These are phyloP conservation scores for Zaprionus capensis DNA, from an alignment of 1,140 invertebrate genomes.

Conservation along the genomic window DNA sequence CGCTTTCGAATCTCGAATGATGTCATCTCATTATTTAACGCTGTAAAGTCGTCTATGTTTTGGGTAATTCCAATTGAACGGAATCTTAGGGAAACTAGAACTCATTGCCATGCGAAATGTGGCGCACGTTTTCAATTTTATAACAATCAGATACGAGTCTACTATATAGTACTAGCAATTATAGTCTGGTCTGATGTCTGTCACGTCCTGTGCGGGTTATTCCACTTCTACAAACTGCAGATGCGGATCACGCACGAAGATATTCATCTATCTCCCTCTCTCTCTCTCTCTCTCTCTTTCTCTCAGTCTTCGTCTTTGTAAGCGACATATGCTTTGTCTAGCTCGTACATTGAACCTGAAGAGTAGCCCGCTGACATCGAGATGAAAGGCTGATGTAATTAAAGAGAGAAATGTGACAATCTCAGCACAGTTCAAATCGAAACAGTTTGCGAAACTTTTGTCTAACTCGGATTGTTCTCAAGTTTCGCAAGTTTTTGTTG, in stretches of 20 bases:
- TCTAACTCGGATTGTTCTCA: conserved; percentile 15
- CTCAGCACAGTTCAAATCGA: conserved; percentile 8
- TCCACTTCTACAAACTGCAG: conserved; percentile 23
- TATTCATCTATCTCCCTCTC: neutral
- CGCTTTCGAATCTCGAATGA: neutral
- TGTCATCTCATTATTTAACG: neutral
- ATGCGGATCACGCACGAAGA: conserved; percentile 42
- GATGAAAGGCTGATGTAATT: conserved; percentile 38
- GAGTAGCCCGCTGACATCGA: neutral
- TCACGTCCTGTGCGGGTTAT: conserved; percentile 47
- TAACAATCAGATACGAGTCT: conserved; percentile 1
- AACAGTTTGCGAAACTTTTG: conserved; percentile 8
- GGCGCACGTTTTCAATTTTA: conserved; percentile 5
- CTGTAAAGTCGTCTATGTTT: neutral
- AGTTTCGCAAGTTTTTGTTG: neutral
- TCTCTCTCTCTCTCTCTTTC: neutral
- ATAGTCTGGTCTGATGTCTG: conserved; percentile 1
- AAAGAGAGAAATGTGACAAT: conserved; percentile 16
- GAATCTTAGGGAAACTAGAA: conserved; percentile 1
- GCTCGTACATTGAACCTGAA: conserved; percentile 41
- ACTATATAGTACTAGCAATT: neutral
- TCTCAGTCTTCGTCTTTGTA: conserved; percentile 7
- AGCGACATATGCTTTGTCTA: conserved; percentile 4
- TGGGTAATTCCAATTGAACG: neutral
- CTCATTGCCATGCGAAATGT: conserved; percentile 47